Evolutionary conservation across 2,797 vertebrate species (phyloP).

Genomic region (Cossypha caffra): DNA sequence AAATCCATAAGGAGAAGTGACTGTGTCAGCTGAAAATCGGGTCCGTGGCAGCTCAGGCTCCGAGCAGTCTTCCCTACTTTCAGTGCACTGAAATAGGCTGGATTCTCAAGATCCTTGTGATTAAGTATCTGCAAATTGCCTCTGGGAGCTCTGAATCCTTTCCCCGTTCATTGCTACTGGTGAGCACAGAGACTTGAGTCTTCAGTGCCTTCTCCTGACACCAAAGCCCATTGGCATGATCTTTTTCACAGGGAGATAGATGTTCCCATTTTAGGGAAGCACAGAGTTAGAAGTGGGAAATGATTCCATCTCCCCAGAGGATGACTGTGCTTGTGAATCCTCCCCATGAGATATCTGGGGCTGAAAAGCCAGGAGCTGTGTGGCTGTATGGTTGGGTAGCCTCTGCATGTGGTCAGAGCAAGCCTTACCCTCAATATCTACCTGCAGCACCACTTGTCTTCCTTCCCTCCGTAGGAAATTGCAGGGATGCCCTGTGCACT

Average conservation of each 20-base stretch:
- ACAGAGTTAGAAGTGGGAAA: not conserved
- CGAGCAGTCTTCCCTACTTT: not conserved
- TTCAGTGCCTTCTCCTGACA: not conserved
- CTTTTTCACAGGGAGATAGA: not conserved
- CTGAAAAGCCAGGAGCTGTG: not conserved
- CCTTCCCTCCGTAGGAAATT: not conserved
- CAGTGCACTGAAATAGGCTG: rapidly evolving
- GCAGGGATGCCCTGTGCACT: not conserved
- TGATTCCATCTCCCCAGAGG: rapidly evolving
- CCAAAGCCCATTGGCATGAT: not conserved
- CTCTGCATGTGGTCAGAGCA: not conserved
- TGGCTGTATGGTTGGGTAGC: not conserved
- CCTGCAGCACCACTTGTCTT: not conserved
- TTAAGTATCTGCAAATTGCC: not conserved
- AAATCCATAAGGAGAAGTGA: not conserved
- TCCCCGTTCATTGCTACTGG: not conserved
- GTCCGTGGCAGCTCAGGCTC: not conserved
- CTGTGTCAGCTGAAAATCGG: not conserved
- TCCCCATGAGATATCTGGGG: not conserved
- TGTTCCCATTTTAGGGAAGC: not conserved
- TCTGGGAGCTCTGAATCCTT: not conserved
- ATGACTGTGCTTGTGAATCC: not conserved
- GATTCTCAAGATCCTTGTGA: not conserved
- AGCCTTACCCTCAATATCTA: not conserved
- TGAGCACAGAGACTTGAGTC: not conserved